These are phyloP conservation scores for Cecidostiba fungosa DNA, from an alignment of 2,888 invertebrate genomes.

Conservation along the genomic window DNA sequence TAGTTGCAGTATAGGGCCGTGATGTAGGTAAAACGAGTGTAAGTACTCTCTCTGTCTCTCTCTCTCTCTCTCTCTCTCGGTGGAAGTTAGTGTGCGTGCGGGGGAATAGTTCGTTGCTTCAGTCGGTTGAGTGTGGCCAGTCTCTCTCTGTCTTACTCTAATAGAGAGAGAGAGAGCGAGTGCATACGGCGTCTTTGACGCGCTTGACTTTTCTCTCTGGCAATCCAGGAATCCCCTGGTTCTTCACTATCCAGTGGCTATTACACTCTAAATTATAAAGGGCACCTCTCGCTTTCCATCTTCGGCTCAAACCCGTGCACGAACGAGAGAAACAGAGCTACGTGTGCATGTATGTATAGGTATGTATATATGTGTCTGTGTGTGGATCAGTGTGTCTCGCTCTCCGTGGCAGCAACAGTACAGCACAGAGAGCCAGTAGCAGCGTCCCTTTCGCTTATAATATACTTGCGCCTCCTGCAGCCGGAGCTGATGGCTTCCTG, in stretches of 20 bases:
- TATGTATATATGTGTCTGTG: not conserved
- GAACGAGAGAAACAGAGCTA: not conserved
- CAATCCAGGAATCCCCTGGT: not conserved
- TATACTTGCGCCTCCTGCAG: not conserved
- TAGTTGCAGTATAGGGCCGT: not conserved
- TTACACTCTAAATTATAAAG: not conserved
- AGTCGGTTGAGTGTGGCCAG: conserved; percentile 1
- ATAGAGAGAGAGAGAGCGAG: not conserved
- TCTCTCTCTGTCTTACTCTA: not conserved
- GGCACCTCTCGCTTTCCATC: not conserved
- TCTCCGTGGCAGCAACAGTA: conserved; percentile 50
- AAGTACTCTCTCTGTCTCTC: no score
- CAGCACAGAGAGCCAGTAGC: conserved; percentile 21
- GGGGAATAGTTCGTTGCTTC: not conserved
- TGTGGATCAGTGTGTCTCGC: conserved; percentile 7
- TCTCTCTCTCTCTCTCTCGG: no score
- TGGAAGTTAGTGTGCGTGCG: not conserved
- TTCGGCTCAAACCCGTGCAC: not conserved
- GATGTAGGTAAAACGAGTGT: not conserved
- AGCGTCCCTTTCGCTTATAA: conserved; percentile 38
- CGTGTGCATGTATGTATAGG: not conserved
- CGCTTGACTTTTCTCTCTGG: not conserved
- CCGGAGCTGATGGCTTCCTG: not conserved
- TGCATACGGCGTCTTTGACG: conserved; percentile 8
- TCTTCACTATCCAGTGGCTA: not conserved